phyloP scores from a whole-genome alignment of 1,140 invertebrate species.

The Papilio aristodemus region DNA sequence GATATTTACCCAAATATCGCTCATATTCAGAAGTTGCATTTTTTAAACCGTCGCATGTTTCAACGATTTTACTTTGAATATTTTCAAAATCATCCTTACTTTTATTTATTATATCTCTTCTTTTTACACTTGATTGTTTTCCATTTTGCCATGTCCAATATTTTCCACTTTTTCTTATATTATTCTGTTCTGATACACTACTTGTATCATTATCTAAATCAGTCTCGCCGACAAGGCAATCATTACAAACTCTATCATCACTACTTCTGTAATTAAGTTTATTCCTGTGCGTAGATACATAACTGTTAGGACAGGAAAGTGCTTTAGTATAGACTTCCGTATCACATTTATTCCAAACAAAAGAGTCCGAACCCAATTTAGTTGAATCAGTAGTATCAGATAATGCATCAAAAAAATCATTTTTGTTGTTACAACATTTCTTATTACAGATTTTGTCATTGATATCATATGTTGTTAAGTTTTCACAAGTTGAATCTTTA shows the following conservation, averaged over 20 bases:
- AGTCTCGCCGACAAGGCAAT: conserved; percentile 45
- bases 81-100: conserved; percentile 43
- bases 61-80: conserved; percentile 55
- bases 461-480: not conserved
- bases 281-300: conserved; percentile 46
- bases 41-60: conserved; percentile 60
- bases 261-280: conserved; percentile 43
- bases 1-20: conserved; percentile 46
- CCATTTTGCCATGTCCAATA: conserved; percentile 22
- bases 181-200: conserved; percentile 13
- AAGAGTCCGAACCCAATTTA: conserved; percentile 50
- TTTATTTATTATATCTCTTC: not conserved
- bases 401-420: conserved; percentile 21
- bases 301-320: conserved; percentile 9
- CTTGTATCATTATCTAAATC: conserved; percentile 11
- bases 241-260: conserved; percentile 46
- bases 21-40: conserved; percentile 56
- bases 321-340: not conserved
- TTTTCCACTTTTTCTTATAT: not conserved
- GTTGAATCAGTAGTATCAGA: conserved; percentile 51
- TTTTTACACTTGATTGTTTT: conserved; percentile 4
- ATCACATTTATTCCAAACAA: conserved; percentile 47
- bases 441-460: conserved; percentile 4
- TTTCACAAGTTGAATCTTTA: conserved; percentile 43
- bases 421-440: not conserved